A percentile compares a stretch with the other conserved stretches of the same genome.
Evolutionary conservation across 2,888 invertebrate genomes (phyloP).

Genomic region (Perithous albicinctus): DNA sequence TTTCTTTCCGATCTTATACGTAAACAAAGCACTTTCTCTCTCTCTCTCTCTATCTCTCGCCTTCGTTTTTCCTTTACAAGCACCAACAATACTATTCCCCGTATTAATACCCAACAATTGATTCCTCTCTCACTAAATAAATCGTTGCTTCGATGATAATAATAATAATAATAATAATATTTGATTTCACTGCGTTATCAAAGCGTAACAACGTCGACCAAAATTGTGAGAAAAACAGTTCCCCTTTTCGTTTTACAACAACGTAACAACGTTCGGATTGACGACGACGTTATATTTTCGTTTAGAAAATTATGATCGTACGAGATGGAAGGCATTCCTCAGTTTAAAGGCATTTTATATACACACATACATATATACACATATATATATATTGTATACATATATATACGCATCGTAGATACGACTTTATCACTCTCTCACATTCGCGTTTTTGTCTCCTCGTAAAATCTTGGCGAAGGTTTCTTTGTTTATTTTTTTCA

Average conservation of each 20-base stretch:
- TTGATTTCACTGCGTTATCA: constrained; percentile 27
- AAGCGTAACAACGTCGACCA: constrained; percentile 22
- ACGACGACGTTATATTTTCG: constrained; percentile 24
- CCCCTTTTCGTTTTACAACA: neutral
- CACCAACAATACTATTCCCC: neutral
- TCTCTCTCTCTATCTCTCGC: neutral
- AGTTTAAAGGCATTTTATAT: constrained; percentile 56
- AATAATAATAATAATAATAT: too few species aligned
- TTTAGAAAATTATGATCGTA: constrained; percentile 55
- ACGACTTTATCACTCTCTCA: constrained; percentile 9
- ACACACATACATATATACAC: constrained; percentile 19
- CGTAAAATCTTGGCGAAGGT: neutral
- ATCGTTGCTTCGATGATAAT: constrained; percentile 50
- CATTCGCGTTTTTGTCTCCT: neutral
- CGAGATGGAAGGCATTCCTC: constrained; percentile 64
- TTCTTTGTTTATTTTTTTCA: constrained; percentile 10
- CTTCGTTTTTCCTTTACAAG: neutral
- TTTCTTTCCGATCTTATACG: constrained; percentile 10
- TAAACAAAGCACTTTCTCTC: constrained; percentile 36
- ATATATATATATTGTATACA: constrained; percentile 9
- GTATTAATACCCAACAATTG: neutral
- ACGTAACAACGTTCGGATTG: constrained; percentile 12
- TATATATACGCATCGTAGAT: constrained; percentile 22
- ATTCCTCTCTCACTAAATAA: constrained; percentile 26
- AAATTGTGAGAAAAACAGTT: neutral